Evolutionary conservation across 2,888 invertebrate genomes (phyloP).

Genomic region (Ophonus ardosiacus): DNA sequence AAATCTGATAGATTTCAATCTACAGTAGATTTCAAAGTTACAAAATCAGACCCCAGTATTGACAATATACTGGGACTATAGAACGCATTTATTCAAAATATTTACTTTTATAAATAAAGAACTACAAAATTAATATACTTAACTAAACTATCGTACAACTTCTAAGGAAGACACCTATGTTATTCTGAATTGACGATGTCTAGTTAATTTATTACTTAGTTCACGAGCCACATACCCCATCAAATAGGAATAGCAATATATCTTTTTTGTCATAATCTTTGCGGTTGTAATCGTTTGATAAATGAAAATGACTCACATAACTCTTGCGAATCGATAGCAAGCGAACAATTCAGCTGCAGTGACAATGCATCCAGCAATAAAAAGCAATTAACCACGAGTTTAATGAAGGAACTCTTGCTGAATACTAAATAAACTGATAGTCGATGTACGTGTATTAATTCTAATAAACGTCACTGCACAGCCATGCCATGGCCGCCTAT

Average conservation of each 20-base stretch:
- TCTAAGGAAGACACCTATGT: no score
- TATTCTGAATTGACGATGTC: no score
- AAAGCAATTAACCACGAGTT: slow-evolving; percentile 18
- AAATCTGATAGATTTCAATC: no score
- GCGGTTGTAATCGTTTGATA: background rate
- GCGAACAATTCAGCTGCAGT: background rate
- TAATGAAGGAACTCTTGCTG: slow-evolving; percentile 21
- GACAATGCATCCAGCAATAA: slow-evolving; percentile 3
- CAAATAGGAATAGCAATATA: background rate
- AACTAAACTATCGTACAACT: no score
- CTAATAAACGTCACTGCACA: slow-evolving; percentile 29
- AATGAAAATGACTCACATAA: background rate
- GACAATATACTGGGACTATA: no score
- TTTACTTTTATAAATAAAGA: no score
- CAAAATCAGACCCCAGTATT: no score
- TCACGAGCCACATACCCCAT: no score
- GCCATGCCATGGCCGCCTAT: background rate
- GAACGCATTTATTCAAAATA: no score
- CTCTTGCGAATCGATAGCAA: background rate
- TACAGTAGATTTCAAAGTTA: no score
- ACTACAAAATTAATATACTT: no score
- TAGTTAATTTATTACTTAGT: no score
- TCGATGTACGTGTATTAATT: slow-evolving; percentile 22
- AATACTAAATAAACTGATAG: slow-evolving; percentile 34
- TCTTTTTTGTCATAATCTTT: background rate